Evolutionary conservation across 2,113 vertebrate genomes (phyloP).

Genomic region (Mesocricetus auratus): DNA sequence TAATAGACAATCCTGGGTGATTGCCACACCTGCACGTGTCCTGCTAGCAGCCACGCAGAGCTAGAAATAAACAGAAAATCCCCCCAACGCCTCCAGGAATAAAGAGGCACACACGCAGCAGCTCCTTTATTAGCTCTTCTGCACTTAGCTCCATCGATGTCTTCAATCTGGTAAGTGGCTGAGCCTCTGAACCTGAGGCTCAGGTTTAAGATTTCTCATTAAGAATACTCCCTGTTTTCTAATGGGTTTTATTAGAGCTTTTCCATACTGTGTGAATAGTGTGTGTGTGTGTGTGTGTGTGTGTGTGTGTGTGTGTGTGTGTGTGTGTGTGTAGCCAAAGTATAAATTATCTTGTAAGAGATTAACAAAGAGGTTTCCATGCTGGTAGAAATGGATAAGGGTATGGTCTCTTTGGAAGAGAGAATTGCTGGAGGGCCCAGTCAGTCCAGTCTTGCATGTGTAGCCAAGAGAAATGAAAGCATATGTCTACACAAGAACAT

Average conservation of each 20-base stretch:
- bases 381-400: neutral
- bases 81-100: neutral
- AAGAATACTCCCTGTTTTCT: slow-evolving; percentile 57
- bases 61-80: slow-evolving; percentile 60
- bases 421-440: neutral
- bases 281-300: neutral
- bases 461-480: slow-evolving; percentile 3
- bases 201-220: slow-evolving; percentile 46
- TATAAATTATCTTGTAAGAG: slow-evolving; percentile 39
- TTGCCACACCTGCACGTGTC: neutral
- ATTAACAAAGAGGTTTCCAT: neutral
- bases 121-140: slow-evolving; percentile 14
- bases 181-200: neutral
- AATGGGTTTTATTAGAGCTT: slow-evolving; percentile 27
- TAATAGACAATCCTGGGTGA: slow-evolving; percentile 28
- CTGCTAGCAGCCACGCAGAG: slow-evolving; percentile 6
- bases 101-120: neutral
- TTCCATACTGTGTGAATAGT: neutral
- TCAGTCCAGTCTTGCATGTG: neutral
- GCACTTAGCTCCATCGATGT: neutral
- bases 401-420: neutral
- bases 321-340: neutral
- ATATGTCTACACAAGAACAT: neutral
- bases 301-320: neutral
- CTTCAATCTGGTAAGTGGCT: slow-evolving; percentile 48